Base-by-base conservation (phyloP, 2,113 vertebrate genomes). In the Notothenia coriiceps region DNA sequence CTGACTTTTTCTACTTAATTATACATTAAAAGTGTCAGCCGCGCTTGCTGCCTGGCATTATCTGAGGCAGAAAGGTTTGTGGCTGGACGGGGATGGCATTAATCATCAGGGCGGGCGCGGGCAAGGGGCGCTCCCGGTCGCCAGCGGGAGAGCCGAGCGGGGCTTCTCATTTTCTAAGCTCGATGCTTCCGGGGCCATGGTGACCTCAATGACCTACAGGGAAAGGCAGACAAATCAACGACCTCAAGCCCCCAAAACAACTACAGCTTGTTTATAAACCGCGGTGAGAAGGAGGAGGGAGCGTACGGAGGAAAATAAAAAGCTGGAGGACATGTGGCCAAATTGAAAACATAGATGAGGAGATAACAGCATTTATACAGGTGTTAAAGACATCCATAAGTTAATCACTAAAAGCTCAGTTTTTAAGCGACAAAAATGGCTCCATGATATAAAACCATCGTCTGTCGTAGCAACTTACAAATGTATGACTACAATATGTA, bases 1-100 rank as follows among this genome's bases (percentile, higher is more conserved):
- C 97, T 98, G 98, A 99, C 98, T 99, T 98, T 99, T 99, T 98
- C 98, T 99, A 99, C 98, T 99, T 98, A 99, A 99, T 99, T 99
- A 99, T 99, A 99, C 98, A 99, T 99, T 99, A 99, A 99, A 99
- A 98, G 98, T 99, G 98, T 99, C 98, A 98, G 97, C 95, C 95
- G 91, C 84, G 96, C 97, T 98, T 97, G 97, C 97, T 97, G 97
- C 96, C 96, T 99, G 97, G 98, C 97, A 98, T 98, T 99, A 99
- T 99, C 98, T 99, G 96, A 94, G 80, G 96, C 96, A 97, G 97
- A 98, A 99, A 99, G 98, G 97, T 98, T 99, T 98, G 97, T 98
- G 97, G 97, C 97, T 98, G 98, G 98, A 97, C 97, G 94, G 95
- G 94, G 91, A 95, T 96, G 96, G 96, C 97, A 99, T 99, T 99